Evolutionary conservation across 1,140 invertebrate genomes (phyloP), one percentile per base, ranked within the genome.

Genomic region (Brachionus koreanus): DNA sequence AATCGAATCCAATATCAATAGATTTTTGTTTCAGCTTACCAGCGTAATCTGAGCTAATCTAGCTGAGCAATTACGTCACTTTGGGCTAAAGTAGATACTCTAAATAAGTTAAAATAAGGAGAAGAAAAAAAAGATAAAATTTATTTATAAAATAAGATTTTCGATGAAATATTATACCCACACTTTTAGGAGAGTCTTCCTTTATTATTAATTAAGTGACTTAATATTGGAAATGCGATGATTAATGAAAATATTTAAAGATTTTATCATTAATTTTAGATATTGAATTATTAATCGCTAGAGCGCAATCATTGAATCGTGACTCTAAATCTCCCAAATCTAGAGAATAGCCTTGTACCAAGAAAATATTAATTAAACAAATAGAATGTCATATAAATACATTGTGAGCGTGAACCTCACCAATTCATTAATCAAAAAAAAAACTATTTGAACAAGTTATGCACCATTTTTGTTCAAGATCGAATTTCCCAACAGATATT

Each of bases 401-500:
- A 57, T 57, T 57, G 2, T 52, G 46, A 52, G 6, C 46, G 49
- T 19, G 49, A 57, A 57, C 49, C 9, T 57, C 16, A 16, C 19
- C 49, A 57, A 57, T 57, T 57, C 49, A 57, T 57, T 57, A 57
- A 57, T 57, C 49, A 57, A 57, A 57, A 57, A 19, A 19, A 23
- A 57, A 57, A 19, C 29, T 65, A 65, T 65, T 65, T 65, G 25
- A 29, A 65, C 33, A 33, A 33, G 33, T 65, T 65, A 33, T 33
- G 33, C 25, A 33, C 33, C 33, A 37, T 39, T 69, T 69, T 69
- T 39, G 33, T 69, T 39, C 16, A 39, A 69, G 65, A 69, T 69
- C 65, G 42, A 69, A 69, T 69, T 69, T 69, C 65, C 65, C 65
- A 69, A 25, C 37, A 69, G 65, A 69, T 69, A 69, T 69, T 69